Evolutionary conservation across 2,113 vertebrate species (phyloP).

Genomic region (Saiga tatarica): DNA sequence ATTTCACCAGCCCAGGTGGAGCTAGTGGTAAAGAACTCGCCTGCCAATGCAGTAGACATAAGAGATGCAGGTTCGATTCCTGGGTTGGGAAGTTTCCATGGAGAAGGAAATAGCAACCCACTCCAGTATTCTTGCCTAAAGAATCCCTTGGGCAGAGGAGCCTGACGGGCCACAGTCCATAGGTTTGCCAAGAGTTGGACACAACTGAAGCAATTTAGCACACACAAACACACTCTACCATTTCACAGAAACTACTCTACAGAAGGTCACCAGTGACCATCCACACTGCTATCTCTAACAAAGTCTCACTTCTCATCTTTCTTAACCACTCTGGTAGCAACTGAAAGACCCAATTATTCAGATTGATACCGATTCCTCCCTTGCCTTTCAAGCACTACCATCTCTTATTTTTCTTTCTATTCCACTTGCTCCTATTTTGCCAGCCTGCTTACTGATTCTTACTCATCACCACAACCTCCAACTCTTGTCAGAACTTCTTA

Average conservation of each 20-base stretch:
- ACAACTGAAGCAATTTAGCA: background rate
- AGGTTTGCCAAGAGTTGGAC: background rate
- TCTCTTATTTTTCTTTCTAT: background rate
- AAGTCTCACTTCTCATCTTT: background rate
- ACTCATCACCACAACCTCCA: background rate
- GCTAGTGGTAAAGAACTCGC: background rate
- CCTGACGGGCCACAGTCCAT: background rate
- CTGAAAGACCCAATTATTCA: background rate
- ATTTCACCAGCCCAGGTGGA: background rate
- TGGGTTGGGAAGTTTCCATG: background rate
- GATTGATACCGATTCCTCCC: background rate
- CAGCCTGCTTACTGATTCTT: background rate
- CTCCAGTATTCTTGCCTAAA: background rate
- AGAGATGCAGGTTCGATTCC: background rate
- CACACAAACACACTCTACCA: background rate
- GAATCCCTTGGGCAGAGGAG: background rate
- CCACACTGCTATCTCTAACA: background rate
- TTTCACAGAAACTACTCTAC: background rate
- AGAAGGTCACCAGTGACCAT: background rate
- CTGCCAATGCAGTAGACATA: background rate
- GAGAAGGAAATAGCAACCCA: background rate
- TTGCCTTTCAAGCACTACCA: background rate
- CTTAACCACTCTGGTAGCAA: background rate
- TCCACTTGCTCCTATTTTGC: background rate
- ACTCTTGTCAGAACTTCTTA: background rate